phyloP scores from a whole-genome alignment of 2,888 invertebrate species.

The Gymnocheta viridis region DNA sequence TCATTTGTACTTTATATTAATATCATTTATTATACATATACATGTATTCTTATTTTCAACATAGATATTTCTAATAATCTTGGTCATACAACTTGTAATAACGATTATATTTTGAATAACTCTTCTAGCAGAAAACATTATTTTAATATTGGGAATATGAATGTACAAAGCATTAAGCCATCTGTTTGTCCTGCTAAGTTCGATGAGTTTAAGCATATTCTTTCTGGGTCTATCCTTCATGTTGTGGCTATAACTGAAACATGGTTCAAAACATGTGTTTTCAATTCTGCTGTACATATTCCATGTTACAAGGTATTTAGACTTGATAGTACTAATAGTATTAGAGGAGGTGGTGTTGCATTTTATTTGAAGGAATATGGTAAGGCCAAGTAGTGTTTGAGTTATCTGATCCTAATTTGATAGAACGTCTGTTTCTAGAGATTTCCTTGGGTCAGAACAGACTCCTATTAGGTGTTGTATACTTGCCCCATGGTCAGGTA shows the following conservation, averaged over 20 bases:
- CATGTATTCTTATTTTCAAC: not conserved
- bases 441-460: too few relatives aligned
- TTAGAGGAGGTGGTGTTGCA: too few relatives aligned
- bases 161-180: too few relatives aligned
- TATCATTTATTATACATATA: not conserved
- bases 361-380: too few relatives aligned
- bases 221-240: not conserved
- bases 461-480: conserved; percentile 1
- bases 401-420: too few relatives aligned
- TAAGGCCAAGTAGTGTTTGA: too few relatives aligned
- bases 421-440: too few relatives aligned
- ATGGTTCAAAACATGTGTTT: conserved; percentile 8
- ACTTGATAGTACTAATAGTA: too few relatives aligned
- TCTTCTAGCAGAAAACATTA: conserved; percentile 1
- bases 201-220: conserved; percentile 2
- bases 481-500: not conserved
- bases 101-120: conserved; percentile 15
- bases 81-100: not conserved
- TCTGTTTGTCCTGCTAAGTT: not conserved
- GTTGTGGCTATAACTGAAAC: not conserved
- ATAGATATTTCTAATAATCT: not conserved
- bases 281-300: not conserved
- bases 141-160: too few relatives aligned
- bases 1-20: too few relatives aligned
- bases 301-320: too few relatives aligned